A percentile compares a stretch with the other conserved stretches of the same genome.
Evolutionary conservation across 2,888 invertebrate genomes (phyloP).

Genomic region (Hymenopus coronatus): DNA sequence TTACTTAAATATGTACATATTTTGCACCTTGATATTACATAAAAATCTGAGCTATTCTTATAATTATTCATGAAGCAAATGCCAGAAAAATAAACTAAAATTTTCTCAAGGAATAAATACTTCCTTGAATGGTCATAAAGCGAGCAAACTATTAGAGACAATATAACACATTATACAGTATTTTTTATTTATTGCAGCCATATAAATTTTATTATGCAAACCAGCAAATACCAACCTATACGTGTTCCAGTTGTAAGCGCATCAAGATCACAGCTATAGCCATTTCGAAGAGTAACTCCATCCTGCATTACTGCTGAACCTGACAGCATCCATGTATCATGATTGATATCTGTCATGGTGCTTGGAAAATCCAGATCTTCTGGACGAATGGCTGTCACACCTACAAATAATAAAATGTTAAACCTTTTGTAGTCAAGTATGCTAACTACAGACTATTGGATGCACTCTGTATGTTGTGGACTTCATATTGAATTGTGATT

Average conservation of each 20-base stretch:
- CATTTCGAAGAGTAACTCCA: constrained; percentile 78
- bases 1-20: no score
- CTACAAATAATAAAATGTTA: constrained; percentile 46
- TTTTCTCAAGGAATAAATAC: no score
- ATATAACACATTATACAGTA: no score
- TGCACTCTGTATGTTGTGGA: not conserved
- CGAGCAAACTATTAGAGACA: no score
- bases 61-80: no score
- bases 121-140: no score
- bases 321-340: constrained; percentile 90
- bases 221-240: constrained; percentile 54
- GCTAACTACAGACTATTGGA: not conserved
- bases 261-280: constrained; percentile 84
- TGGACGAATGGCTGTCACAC: constrained; percentile 84
- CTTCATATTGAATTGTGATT: not conserved
- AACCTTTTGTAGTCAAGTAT: not conserved
- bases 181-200: no score
- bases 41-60: no score
- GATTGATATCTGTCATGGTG: constrained; percentile 87
- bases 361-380: constrained; percentile 84
- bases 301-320: constrained; percentile 91
- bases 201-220: no score
- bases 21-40: no score
- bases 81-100: no score
- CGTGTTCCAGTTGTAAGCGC: constrained; percentile 72